These are phyloP conservation scores for Calyptommatus sinebrachiatus DNA, from an alignment of 2,113 vertebrate genomes.

Conservation along the genomic window DNA sequence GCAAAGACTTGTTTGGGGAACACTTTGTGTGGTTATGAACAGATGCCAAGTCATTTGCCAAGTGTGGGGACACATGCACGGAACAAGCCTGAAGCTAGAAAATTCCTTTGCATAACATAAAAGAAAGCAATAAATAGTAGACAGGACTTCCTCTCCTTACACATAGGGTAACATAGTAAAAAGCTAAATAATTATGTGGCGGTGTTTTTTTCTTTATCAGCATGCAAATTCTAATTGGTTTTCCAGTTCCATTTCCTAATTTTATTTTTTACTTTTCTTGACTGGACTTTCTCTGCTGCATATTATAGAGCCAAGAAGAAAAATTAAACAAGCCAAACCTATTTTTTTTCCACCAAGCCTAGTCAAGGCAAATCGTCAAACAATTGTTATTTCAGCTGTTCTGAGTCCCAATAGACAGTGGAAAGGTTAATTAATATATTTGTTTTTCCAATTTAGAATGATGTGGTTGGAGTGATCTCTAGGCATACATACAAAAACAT, in stretches of 20 bases:
- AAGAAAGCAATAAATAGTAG: neutral
- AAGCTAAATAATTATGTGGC: neutral
- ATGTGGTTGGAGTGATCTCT: slow-evolving; percentile 55
- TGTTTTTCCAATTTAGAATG: slow-evolving; percentile 70
- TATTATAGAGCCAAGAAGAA: neutral
- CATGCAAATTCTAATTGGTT: neutral
- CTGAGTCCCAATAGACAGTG: slow-evolving; percentile 55
- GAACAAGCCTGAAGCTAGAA: neutral
- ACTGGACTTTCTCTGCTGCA: neutral
- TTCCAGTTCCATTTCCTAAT: neutral
- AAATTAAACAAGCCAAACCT: neutral
- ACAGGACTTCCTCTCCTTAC: neutral
- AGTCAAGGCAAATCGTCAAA: slow-evolving; percentile 44
- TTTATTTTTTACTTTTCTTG: neutral
- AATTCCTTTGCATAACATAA: neutral
- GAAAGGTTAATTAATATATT: slow-evolving; percentile 68
- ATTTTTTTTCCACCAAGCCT: slow-evolving; percentile 30
- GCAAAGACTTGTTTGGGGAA: neutral
- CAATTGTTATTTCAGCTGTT: slow-evolving; percentile 68
- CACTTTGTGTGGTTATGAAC: too few relatives aligned
- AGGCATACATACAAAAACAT: slow-evolving; percentile 53
- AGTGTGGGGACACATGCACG: neutral
- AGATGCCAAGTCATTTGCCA: too few relatives aligned
- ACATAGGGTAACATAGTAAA: neutral
- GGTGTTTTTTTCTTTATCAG: neutral